Base-by-base conservation (phyloP, 2,888 invertebrate species). In the Drosophila neonasuta region DNA sequence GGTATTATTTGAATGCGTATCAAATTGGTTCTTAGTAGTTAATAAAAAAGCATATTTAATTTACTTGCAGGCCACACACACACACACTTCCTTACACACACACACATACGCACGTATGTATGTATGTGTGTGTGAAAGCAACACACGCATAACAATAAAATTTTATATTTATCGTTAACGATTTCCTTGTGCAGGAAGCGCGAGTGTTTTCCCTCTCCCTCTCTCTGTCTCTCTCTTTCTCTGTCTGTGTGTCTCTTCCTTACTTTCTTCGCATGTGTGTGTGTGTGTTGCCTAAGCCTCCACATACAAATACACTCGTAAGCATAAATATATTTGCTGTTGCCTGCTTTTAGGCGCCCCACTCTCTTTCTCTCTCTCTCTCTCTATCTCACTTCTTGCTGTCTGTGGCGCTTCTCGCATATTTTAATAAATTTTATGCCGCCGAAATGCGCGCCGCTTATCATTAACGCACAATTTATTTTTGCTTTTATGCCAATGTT, bases 401-500 rank as follows among this genome's bases (percentile, higher is more conserved):
- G 76, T 64, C 64, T 74, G 72, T 68, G 72, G 52, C 57, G 55
- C 65, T 70, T 70, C 64, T 71, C 82, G 82, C 87, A 86, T 84
- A 86, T 86, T 84, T 86, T 84, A 76, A 86, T 84, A 86, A 86
- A 84, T 84, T 84, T 84, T 81, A 84, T 84, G 84, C 82, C 73
- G 74, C 72, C 74, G 79, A 84, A 84, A 86, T 86, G 78, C 75
- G 82, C 77, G 68, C 79, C 75, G 84, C 87, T 87, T 86, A 86
- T 86, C 85, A 87, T 87, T 87, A 87, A 87, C 87, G 85, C 87
- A 87, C 87, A 87, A 84, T 84, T 84, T 86, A 84, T 86, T 86
- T 84, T 84, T 84, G 86, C 83, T 86, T 86, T 86, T 83, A 79
- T 86, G 81, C 69, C 51, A 49, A 58, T 71, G 54, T 60, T 58